These are phyloP conservation scores for Corydoras maculifer DNA, from an alignment of 2,113 vertebrate genomes.

Conservation along the genomic window DNA sequence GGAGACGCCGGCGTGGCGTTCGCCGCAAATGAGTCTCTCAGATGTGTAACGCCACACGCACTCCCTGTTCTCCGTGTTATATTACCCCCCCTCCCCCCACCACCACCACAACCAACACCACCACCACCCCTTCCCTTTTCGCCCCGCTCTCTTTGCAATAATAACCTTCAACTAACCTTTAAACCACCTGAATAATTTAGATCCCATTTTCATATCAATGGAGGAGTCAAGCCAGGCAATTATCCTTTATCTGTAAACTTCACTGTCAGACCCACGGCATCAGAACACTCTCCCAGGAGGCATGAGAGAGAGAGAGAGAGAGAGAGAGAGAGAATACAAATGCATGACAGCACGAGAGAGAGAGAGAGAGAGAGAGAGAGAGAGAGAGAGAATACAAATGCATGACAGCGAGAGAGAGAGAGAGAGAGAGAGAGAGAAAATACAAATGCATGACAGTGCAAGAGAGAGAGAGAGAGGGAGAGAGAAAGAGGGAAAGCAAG, in stretches of 20 bases:
- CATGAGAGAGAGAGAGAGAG: constrained; percentile 12
- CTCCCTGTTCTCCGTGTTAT: background rate
- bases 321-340: constrained; percentile 14
- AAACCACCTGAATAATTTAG: constrained; percentile 86
- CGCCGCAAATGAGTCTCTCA: constrained; percentile 80
- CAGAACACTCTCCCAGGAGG: constrained; percentile 80
- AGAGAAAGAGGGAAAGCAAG: too few species aligned
- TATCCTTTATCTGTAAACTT: constrained; percentile 94
- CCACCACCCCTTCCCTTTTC: constrained; percentile 45
- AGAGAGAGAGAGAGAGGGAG: too few species aligned
- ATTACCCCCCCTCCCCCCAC: constrained; percentile 1
- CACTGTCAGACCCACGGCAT: constrained; percentile 82
- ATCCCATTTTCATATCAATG: constrained; percentile 95
- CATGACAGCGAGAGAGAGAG: too few species aligned
- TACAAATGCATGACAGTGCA: too few species aligned
- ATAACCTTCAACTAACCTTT: constrained; percentile 99
- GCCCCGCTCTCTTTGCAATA: constrained; percentile 61
- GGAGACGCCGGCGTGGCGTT: constrained; percentile 64
- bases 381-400: constrained; percentile 44
- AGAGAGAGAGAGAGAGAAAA: too few species aligned
- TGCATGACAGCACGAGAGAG: constrained; percentile 42
- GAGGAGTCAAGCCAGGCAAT: constrained; percentile 92
- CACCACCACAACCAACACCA: constrained; percentile 25
- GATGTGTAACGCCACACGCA: constrained; percentile 61
- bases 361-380: constrained; percentile 15